These are phyloP conservation scores for Tor tambroides DNA, from an alignment of 2,113 vertebrate genomes.

Conservation along the genomic window DNA sequence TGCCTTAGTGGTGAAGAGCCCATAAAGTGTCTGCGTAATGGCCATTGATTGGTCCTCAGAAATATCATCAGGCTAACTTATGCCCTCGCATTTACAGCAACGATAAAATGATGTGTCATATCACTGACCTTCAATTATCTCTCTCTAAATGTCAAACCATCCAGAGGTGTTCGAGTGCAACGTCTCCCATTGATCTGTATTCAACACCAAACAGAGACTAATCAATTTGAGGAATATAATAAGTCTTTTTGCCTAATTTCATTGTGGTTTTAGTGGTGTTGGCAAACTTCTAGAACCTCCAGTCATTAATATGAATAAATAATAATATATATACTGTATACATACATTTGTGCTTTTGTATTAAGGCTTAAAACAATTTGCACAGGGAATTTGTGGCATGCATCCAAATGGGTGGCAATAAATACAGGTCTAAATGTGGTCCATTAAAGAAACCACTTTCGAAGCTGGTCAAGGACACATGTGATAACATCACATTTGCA, in stretches of 20 bases:
- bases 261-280: not conserved
- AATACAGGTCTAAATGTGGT: not conserved
- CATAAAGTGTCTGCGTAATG: slow-evolving; percentile 28
- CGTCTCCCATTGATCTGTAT: slow-evolving; percentile 40
- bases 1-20: not conserved
- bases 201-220: slow-evolving; percentile 6
- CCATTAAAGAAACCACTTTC: not conserved
- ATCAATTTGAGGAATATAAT: slow-evolving; percentile 5
- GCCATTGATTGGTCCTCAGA: slow-evolving; percentile 44
- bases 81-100: slow-evolving; percentile 44
- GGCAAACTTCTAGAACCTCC: not conserved
- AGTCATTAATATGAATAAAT: not conserved
- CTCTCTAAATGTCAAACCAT: slow-evolving; percentile 51
- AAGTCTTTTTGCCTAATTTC: not conserved
- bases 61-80: slow-evolving; percentile 49
- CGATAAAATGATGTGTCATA: slow-evolving; percentile 20
- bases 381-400: not conserved
- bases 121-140: slow-evolving; percentile 53
- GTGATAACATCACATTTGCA: not conserved
- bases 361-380: not conserved
- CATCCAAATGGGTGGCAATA: not conserved
- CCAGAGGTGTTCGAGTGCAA: slow-evolving; percentile 31
- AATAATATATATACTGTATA: not conserved
- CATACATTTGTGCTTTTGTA: not conserved
- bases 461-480: not conserved